Conservation (phyloP, 2,113 vertebrate species). For the Apteryx owenii region DNA sequence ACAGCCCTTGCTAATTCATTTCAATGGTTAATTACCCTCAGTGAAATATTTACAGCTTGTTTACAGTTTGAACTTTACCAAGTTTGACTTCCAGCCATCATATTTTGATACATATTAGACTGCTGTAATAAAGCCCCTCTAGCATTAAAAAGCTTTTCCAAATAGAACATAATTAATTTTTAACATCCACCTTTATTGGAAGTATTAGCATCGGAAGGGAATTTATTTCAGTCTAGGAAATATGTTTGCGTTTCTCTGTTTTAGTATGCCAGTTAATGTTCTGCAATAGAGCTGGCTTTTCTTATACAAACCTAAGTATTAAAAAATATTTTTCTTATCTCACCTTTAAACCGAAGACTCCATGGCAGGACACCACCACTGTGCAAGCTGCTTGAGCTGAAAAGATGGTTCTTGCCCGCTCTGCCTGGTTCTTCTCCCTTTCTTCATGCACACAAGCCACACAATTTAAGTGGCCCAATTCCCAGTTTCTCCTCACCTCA, state of each 20-base stretch:
- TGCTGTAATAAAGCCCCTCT: not conserved
- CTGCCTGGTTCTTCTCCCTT: not conserved
- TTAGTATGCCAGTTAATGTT: not conserved
- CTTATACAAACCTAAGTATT: not conserved
- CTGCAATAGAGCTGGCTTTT: too few relatives aligned
- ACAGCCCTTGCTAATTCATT: not conserved
- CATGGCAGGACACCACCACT: not conserved
- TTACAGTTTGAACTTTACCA: not conserved
- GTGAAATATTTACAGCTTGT: conserved; percentile 30
- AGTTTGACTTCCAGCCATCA: not conserved
- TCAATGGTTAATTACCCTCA: not conserved
- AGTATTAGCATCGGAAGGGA: not conserved
- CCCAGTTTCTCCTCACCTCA: not conserved
- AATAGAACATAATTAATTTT: not conserved
- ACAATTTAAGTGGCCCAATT: not conserved
- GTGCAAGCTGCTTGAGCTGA: not conserved
- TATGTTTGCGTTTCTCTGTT: accelerated
- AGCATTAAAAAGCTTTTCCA: not conserved
- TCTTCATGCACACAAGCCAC: not conserved
- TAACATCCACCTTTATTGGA: not conserved
- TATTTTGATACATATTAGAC: not conserved
- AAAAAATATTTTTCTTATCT: not conserved
- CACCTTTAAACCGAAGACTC: not conserved
- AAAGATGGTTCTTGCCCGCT: accelerated
- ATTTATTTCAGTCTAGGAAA: not conserved